Conservation (phyloP, 2,888 invertebrate genomes). For the Lasioglossum villosulum region DNA sequence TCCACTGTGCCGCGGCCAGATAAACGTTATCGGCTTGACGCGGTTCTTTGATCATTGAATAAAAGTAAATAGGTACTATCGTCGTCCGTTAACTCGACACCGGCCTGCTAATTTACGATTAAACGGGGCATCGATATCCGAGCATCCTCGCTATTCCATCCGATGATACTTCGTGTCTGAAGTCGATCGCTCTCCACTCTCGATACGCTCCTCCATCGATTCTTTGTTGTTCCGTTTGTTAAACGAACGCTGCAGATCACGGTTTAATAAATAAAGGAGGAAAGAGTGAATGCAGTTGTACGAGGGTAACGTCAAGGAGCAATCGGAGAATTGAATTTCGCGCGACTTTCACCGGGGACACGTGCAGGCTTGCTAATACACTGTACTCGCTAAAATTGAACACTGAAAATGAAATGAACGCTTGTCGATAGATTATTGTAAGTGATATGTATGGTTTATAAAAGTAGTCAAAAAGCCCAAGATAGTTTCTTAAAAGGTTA, state of each 20-base stretch:
- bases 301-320: not conserved
- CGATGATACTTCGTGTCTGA: not conserved
- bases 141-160: constrained; percentile 5
- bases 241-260: not conserved
- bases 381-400: not conserved
- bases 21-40: constrained; percentile 69
- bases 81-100: constrained; percentile 52
- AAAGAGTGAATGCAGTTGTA: not conserved
- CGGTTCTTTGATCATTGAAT: constrained; percentile 70
- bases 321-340: not conserved
- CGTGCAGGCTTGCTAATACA: not conserved
- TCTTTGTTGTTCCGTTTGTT: not conserved
- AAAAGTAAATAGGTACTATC: constrained; percentile 68
- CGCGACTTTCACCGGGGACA: not conserved
- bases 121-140: constrained; percentile 42
- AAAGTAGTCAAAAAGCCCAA: not conserved
- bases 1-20: constrained; percentile 63
- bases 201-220: not conserved
- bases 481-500: too few relatives aligned
- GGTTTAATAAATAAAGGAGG: not conserved
- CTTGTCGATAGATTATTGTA: not conserved
- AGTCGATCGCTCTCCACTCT: constrained; percentile 1
- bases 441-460: too few relatives aligned
- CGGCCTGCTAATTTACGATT: constrained; percentile 60
- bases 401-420: not conserved